phyloP scores from a whole-genome alignment of 2,888 invertebrate genomes.

The Trisateles emortualis region DNA sequence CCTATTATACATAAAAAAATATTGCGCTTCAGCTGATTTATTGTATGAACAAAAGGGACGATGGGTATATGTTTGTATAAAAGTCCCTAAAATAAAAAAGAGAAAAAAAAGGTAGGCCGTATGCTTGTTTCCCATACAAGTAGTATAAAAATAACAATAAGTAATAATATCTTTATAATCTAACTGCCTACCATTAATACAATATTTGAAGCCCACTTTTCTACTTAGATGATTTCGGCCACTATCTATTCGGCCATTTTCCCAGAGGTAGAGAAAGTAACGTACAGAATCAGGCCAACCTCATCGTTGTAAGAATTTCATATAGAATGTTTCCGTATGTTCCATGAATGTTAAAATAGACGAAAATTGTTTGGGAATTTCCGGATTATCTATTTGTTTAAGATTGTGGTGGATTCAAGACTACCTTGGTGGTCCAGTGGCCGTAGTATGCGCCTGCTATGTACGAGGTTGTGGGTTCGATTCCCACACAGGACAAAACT shows the following conservation, averaged over 20 bases:
- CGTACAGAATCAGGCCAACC: slow-evolving; percentile 18
- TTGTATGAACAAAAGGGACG: too few species aligned
- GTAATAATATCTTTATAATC: slow-evolving; percentile 2
- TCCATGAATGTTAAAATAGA: slow-evolving; percentile 39
- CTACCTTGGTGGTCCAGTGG: too few species aligned
- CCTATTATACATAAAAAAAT: too few species aligned
- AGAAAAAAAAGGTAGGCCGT: too few species aligned
- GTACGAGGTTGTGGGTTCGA: too few species aligned
- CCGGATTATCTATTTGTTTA: neutral
- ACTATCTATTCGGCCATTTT: slow-evolving; percentile 36
- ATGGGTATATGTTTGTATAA: too few species aligned
- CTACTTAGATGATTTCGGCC: slow-evolving; percentile 49
- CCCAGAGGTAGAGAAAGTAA: slow-evolving; percentile 29
- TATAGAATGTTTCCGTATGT: slow-evolving; percentile 31
- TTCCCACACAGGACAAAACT: too few species aligned
- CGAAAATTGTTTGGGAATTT: slow-evolving; percentile 17
- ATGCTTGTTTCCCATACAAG: neutral
- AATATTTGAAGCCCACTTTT: slow-evolving; percentile 53
- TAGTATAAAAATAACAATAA: neutral
- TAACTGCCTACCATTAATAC: slow-evolving; percentile 31
- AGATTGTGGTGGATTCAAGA: neutral
- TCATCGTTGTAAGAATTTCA: slow-evolving; percentile 27
- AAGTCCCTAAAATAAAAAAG: too few species aligned
- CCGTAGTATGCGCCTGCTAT: too few species aligned
- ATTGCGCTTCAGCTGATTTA: too few species aligned